Base-by-base conservation (phyloP, 2,888 invertebrate genomes). In the Cephus sareptanus region DNA sequence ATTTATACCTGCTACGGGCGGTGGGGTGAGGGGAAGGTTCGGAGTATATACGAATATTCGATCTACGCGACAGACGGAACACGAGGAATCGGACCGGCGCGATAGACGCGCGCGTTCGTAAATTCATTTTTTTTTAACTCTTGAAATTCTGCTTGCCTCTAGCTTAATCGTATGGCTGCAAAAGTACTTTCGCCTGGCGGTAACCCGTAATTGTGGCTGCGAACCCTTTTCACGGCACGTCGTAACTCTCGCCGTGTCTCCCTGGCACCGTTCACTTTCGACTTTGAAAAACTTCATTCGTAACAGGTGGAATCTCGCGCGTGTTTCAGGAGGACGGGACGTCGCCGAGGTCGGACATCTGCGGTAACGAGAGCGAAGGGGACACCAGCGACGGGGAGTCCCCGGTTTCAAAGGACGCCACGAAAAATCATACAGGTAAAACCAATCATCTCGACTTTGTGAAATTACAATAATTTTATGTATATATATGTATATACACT, bases 321-420 rank as follows among this genome's bases (percentile, higher is more conserved):
- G 56, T 81, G 83, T 87, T 90, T 73, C 87, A 90, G 91, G 91
- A 91, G 82, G 90, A 89, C 75, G 89, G 86, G 75, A 87, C 87
- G 78, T 91, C 90, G 70, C 90, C 90, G 74, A 88, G 90, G 82
- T 90, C 91, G 77, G 91, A 91, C 83, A 87, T 88, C 75, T 90
- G 90, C 80, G 91, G 88, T 69, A 90, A 90, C 80, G 90, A 90
- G 83, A 90, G 91, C 86, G 90, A 90, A 83, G 91, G 87, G 74
- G 91, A 91, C 79, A 87, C 89, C 79, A 91, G 91, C 83, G 91
- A 90, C 82, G 89, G 89, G 74, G 91, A 91, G 79, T 89, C 90
- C 79, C 88, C 90, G 1, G 85, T 87, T 70, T 84, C 89, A n/a
- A 90, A 90, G 83, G 90, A 90, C 80, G 79, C 83, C 74, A 81